Base-by-base conservation (phyloP, 2,113 vertebrate genomes). In the Accipiter cooperii region DNA sequence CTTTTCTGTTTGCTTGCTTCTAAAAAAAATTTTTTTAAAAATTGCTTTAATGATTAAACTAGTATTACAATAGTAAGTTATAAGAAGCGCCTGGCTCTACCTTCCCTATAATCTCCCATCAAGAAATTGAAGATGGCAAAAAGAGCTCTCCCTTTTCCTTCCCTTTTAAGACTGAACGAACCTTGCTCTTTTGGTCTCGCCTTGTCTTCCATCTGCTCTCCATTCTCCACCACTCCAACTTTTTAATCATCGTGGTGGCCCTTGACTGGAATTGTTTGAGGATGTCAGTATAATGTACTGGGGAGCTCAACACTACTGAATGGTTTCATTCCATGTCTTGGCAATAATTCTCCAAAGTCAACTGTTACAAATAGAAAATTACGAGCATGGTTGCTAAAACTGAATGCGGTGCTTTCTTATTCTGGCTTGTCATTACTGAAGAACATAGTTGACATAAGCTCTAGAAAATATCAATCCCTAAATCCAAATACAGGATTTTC, bases 401-500 rank as follows among this genome's bases (percentile, higher is more conserved):
- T 26, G 5, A 61, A 13, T 2, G 0, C 1, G 3, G 31, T 36
- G 26, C n/a, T 9, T 63, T 55, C 42, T 46, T 1, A 10, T 83
- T 64, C 28, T 51, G 61, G 28, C 40, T 55, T 28, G n/a, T 51
- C 31, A 3, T 60, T 33, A 28, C 33, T 52, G 71, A n/a, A 61
- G 63, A 69, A 33, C 20, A 20, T 14, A 36, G n/a, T 12, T 47
- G 76, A 60, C 33, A 6, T 54, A 24, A 87, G 21, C 46, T 36
- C 36, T 44, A 24, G 54, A 31, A 81, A 70, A 70, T 17, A 34
- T 20, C 26, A 83, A 91, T 74, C 85, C 54, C 57, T 69, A 44
- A 89, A 78, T 78, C 61, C 57, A 75, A 54, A 22, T 4, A 8
- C 8, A 17, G 55, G 61, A 46, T 84, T 87, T 84, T 75, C 42